Percentiles rank a stretch among this genome's conserved stretches.
Conservation (phyloP, 2,888 invertebrate species). For the Lycophotia porphyrea region DNA sequence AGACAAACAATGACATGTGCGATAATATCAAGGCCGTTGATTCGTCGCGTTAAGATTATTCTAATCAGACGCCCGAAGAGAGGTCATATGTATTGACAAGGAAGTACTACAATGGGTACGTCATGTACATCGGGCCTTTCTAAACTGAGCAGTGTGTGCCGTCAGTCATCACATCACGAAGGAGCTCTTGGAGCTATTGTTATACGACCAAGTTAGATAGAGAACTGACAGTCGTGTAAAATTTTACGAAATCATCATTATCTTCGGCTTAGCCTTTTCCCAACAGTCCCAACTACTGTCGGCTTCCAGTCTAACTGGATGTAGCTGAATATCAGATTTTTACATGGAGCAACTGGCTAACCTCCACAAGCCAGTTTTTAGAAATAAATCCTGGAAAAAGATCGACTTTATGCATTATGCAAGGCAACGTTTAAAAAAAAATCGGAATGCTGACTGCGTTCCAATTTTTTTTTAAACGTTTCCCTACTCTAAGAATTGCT, state of each 20-base stretch:
- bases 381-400: neutral
- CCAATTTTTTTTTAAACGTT: neutral
- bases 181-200: neutral
- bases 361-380: neutral
- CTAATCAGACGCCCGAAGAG: slow-evolving; percentile 70
- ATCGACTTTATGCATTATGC: neutral
- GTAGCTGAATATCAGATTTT: neutral
- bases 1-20: slow-evolving; percentile 46
- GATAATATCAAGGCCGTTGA: slow-evolving; percentile 65
- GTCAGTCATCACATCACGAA: slow-evolving; percentile 2
- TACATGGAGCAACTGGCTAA: too few species aligned
- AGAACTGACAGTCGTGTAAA: neutral
- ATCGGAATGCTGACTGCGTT: neutral
- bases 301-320: neutral
- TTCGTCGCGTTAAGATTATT: slow-evolving; percentile 68
- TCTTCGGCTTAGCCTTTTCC: neutral
- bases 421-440: neutral
- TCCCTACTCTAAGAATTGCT: neutral
- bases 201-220: slow-evolving; percentile 6
- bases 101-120: slow-evolving; percentile 57
- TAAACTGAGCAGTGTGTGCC: slow-evolving; percentile 15
- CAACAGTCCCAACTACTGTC: neutral
- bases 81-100: slow-evolving; percentile 71
- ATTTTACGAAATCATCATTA: neutral
- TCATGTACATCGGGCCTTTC: slow-evolving; percentile 6